A percentile compares a stretch with the other conserved stretches of the same genome.
phyloP scores from a whole-genome alignment of 2,888 invertebrate genomes.

The Leptinotarsa peninsularis region DNA sequence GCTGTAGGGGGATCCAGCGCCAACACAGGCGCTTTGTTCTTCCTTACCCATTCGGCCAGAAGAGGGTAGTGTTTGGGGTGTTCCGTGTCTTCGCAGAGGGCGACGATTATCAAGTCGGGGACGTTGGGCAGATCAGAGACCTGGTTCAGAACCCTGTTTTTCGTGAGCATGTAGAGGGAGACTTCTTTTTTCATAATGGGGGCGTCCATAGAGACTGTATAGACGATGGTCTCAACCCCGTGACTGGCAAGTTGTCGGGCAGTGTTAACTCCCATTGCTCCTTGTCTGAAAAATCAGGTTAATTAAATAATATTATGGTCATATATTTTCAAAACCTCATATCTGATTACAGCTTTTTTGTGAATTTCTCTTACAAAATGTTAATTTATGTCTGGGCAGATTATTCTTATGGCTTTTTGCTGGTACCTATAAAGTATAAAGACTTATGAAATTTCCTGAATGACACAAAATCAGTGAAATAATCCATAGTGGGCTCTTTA shows the following conservation, averaged over 20 bases:
- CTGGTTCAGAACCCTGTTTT: constrained; percentile 70
- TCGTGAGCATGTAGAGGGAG: constrained; percentile 75
- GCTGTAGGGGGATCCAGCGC: constrained; percentile 81
- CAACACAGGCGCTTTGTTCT: constrained; percentile 78
- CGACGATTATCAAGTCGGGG: constrained; percentile 71
- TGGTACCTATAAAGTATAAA: too few relatives aligned
- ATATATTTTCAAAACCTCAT: too few relatives aligned
- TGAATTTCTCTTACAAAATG: too few relatives aligned
- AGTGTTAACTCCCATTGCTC: constrained; percentile 79
- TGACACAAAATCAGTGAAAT: too few relatives aligned
- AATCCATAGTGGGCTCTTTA: too few relatives aligned
- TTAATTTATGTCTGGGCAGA: too few relatives aligned
- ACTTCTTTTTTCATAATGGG: constrained; percentile 73
- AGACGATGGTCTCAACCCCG: constrained; percentile 78
- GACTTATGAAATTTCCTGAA: too few relatives aligned
- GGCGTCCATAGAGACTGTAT: constrained; percentile 56
- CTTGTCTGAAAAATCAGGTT: constrained; percentile 59
- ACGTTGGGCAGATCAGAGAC: constrained; percentile 67
- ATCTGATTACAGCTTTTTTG: too few relatives aligned
- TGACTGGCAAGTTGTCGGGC: constrained; percentile 86
- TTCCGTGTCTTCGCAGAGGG: constrained; percentile 68
- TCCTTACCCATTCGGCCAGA: constrained; percentile 77
- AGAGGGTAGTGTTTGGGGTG: constrained; percentile 66
- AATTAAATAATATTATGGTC: too few relatives aligned
- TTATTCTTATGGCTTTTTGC: too few relatives aligned